phyloP scores from a whole-genome alignment of 1,140 invertebrate genomes.

The Papilio polyxenes region DNA sequence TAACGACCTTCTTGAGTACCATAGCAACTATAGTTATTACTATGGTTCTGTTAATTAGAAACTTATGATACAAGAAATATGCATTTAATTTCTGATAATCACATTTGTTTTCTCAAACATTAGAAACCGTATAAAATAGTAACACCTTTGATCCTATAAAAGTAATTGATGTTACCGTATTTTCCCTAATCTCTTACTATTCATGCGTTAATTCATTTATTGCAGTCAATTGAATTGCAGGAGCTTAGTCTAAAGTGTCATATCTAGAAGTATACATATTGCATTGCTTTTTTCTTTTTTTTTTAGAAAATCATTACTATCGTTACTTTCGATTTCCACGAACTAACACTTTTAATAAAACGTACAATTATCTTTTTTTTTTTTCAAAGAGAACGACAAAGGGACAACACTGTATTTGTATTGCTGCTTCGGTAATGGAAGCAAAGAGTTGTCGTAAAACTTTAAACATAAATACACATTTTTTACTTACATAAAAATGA shows the following conservation, averaged over 20 bases:
- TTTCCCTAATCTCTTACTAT: not conserved
- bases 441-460: not conserved
- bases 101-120: slow-evolving; percentile 5
- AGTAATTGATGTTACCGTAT: not conserved
- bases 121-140: not conserved
- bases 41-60: no score
- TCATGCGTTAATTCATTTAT: not conserved
- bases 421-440: no score
- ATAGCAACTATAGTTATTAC: no score
- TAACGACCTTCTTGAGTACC: no score
- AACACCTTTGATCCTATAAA: slow-evolving; percentile 1
- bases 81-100: not conserved
- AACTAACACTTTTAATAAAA: no score
- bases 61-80: no score
- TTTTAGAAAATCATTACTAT: not conserved
- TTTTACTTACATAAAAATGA: not conserved
- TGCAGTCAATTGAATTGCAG: not conserved
- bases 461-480: not conserved
- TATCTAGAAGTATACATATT: no score
- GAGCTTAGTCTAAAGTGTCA: not conserved
- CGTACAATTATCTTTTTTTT: no score
- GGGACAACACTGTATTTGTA: no score
- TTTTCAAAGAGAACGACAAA: no score
- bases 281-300: no score
- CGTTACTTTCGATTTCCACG: no score